These are phyloP conservation scores for Cheilosia pagana DNA, from an alignment of 2,888 invertebrate species.

Conservation along the genomic window DNA sequence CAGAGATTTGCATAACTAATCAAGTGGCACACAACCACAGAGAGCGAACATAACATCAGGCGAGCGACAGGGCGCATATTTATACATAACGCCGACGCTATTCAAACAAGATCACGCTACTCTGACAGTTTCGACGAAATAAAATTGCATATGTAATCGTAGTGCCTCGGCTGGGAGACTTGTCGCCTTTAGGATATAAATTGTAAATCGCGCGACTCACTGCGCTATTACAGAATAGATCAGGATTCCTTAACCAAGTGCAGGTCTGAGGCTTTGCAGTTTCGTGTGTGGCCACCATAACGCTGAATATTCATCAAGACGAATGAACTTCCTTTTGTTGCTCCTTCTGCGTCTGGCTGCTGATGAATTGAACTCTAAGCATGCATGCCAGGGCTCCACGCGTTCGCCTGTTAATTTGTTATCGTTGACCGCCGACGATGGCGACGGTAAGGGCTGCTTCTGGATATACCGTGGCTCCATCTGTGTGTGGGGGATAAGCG, in stretches of 20 bases:
- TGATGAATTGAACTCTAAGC: conserved; percentile 40
- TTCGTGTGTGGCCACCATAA: conserved; percentile 62
- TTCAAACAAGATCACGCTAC: conserved; percentile 70
- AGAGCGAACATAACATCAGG: conserved; percentile 27
- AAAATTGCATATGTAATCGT: conserved; percentile 44
- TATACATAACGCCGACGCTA: conserved; percentile 52
- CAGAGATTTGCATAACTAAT: conserved; percentile 70
- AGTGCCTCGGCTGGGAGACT: conserved; percentile 41
- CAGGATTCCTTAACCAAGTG: conserved; percentile 24
- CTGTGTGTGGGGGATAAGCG: conserved; percentile 53
- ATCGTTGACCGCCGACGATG: conserved; percentile 49
- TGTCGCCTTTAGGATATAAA: conserved; percentile 64
- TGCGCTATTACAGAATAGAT: conserved; percentile 25
- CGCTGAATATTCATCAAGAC: conserved; percentile 64
- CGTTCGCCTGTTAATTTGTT: conserved; percentile 55
- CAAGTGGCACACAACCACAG: conserved; percentile 44
- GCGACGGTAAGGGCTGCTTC: conserved; percentile 50
- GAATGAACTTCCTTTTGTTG: conserved; percentile 39
- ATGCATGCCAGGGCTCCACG: conserved; percentile 19
- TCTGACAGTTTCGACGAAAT: conserved; percentile 52
- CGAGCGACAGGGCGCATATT: conserved; percentile 16
- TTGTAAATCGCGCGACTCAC: conserved; percentile 23
- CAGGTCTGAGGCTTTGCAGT: conserved; percentile 17
- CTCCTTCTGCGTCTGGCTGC: neutral
- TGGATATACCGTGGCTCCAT: conserved; percentile 61